Evolutionary conservation across 1,140 invertebrate genomes (phyloP).

Genomic region (Drosophila cardini): DNA sequence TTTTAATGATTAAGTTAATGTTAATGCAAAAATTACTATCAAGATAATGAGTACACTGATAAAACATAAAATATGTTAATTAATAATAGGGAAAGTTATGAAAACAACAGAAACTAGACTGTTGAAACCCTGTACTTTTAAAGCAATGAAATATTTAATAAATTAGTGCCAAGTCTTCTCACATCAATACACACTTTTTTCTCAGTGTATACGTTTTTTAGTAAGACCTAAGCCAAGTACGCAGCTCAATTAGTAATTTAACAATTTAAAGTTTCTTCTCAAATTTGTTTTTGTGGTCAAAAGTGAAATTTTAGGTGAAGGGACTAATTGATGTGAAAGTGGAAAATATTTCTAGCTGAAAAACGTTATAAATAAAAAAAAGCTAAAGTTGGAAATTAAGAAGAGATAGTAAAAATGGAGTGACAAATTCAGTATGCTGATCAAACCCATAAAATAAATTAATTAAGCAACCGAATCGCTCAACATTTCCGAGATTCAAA

Average conservation of each 20-base stretch:
- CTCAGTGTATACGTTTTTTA: background rate
- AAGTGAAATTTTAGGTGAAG: slow-evolving; percentile 29
- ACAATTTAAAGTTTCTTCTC: slow-evolving; percentile 2
- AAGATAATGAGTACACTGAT: slow-evolving; percentile 13
- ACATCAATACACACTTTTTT: background rate
- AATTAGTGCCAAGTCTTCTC: no score
- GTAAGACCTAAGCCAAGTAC: background rate
- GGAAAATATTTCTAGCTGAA: slow-evolving; percentile 49
- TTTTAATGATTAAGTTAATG: slow-evolving; percentile 39
- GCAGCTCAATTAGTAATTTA: slow-evolving; percentile 35
- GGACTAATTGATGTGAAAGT: slow-evolving; percentile 59
- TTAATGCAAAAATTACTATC: slow-evolving; percentile 36
- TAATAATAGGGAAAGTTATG: no score
- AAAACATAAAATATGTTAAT: slow-evolving; percentile 1
- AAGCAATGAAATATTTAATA: no score
- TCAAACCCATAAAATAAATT: slow-evolving; percentile 51
- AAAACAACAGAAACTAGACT: no score
- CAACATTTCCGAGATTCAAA: slow-evolving; percentile 14
- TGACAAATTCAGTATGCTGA: slow-evolving; percentile 51
- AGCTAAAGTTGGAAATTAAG: background rate
- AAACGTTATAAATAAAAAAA: no score
- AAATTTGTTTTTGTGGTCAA: slow-evolving; percentile 3
- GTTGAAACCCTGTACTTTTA: no score
- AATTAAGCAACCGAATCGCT: slow-evolving; percentile 47
- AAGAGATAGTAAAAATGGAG: slow-evolving; percentile 10